These are phyloP conservation scores for Scylla paramamosain DNA, from an alignment of 1,140 invertebrate species.

Conservation along the genomic window DNA sequence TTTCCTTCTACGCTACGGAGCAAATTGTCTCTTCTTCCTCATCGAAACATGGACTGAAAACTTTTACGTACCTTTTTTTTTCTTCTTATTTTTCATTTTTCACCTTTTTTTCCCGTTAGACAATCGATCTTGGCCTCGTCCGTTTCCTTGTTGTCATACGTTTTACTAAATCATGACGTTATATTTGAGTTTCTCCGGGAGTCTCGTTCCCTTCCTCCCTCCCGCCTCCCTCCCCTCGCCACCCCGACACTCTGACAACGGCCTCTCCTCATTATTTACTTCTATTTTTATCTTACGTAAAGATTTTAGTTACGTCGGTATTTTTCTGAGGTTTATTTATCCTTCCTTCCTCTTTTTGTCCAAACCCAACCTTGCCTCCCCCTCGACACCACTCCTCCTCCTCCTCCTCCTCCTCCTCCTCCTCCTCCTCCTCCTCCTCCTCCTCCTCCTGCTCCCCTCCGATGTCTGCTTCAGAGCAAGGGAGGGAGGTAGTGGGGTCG, in stretches of 20 bases:
- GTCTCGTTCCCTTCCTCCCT: not conserved
- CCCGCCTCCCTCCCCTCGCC: not conserved
- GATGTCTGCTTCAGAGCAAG: not conserved
- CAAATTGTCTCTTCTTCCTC: not conserved
- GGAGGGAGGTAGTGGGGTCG: not conserved
- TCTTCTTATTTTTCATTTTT: not conserved
- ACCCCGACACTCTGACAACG: not conserved
- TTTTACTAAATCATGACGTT: conserved; percentile 24
- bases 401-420: not conserved
- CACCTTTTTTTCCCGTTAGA: not conserved
- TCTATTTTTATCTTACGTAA: not conserved
- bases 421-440: not conserved
- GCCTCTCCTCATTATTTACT: conserved; percentile 22
- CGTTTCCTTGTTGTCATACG: not conserved
- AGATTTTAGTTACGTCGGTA: conserved; percentile 4
- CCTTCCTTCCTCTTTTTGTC: conserved; percentile 35
- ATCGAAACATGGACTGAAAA: not conserved
- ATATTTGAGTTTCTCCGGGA: not conserved
- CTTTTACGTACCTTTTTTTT: not conserved
- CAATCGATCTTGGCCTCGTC: conserved; percentile 15
- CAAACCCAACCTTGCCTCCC: not conserved
- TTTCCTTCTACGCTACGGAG: not conserved
- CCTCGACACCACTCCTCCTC: not conserved
- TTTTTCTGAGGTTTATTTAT: conserved; percentile 25
- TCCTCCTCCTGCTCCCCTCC: not conserved